These are phyloP conservation scores for Stictocephala bisonia DNA, from an alignment of 2,888 invertebrate genomes.

Conservation along the genomic window DNA sequence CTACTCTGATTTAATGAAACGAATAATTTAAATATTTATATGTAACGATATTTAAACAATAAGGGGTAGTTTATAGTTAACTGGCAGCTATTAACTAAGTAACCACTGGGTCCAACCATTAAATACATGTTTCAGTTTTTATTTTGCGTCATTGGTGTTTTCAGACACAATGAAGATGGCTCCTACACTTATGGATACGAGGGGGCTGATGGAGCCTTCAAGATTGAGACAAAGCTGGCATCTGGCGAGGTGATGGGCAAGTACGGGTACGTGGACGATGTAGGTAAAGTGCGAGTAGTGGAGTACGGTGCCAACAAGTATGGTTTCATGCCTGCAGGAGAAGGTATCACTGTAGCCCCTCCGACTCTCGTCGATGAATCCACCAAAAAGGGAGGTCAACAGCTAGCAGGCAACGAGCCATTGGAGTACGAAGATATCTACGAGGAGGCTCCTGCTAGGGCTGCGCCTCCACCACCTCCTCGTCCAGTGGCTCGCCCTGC, in stretches of 20 bases:
- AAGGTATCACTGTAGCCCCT: constrained; percentile 82
- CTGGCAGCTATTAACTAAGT: no score
- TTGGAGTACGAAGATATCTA: constrained; percentile 58
- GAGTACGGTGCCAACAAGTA: constrained; percentile 91
- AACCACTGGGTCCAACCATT: no score
- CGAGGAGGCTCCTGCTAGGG: constrained; percentile 59
- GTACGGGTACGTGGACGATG: constrained; percentile 89
- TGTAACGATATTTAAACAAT: no score
- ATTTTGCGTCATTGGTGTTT: no score
- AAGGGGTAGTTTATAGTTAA: no score
- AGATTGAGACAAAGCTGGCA: constrained; percentile 87
- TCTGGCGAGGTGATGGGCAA: constrained; percentile 90
- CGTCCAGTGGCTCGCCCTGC: constrained; percentile 55
- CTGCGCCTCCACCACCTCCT: constrained; percentile 58
- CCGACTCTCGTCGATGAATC: constrained; percentile 66
- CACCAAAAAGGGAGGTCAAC: constrained; percentile 59
- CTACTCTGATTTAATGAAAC: no score
- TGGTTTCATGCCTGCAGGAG: constrained; percentile 88
- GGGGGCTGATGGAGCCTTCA: constrained; percentile 88
- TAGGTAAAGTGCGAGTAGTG: constrained; percentile 81
- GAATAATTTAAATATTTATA: no score
- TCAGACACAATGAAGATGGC: constrained; percentile 87
- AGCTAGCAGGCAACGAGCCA: constrained; percentile 42
- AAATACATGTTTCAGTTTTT: no score
- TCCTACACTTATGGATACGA: constrained; percentile 93